phyloP scores from a whole-genome alignment of 2,797 vertebrate genomes.

The Erithacus rubecula region DNA sequence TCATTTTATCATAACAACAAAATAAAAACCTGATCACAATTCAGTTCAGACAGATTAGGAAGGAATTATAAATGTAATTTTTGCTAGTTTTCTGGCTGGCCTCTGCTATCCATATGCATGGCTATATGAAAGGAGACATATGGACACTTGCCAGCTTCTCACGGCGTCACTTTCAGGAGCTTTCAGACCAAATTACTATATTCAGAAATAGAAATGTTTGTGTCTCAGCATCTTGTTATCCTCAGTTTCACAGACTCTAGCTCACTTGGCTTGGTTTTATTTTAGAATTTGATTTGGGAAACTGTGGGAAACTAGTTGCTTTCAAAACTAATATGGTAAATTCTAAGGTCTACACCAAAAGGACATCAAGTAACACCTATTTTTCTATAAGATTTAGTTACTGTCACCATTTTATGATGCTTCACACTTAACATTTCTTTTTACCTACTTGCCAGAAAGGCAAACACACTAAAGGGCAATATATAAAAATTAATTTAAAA shows the following conservation, averaged over 20 bases:
- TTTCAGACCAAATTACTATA: slow-evolving; percentile 19
- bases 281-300: background rate
- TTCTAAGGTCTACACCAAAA: background rate
- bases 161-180: background rate
- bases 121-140: background rate
- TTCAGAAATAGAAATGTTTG: background rate
- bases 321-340: background rate
- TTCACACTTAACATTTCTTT: background rate
- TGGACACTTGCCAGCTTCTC: slow-evolving; percentile 7
- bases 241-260: background rate
- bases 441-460: background rate
- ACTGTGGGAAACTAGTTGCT: background rate
- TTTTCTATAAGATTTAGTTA: background rate
- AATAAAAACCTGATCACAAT: background rate
- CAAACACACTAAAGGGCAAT: background rate
- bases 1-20: background rate
- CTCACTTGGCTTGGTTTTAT: background rate
- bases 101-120: background rate
- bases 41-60: background rate
- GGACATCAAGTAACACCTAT: background rate
- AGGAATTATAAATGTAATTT: background rate
- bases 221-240: background rate
- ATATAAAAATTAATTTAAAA: background rate
- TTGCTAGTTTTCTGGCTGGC: background rate
- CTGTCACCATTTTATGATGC: background rate